phyloP scores from a whole-genome alignment of 2,888 invertebrate genomes.

The Drosophila eohydei region DNA sequence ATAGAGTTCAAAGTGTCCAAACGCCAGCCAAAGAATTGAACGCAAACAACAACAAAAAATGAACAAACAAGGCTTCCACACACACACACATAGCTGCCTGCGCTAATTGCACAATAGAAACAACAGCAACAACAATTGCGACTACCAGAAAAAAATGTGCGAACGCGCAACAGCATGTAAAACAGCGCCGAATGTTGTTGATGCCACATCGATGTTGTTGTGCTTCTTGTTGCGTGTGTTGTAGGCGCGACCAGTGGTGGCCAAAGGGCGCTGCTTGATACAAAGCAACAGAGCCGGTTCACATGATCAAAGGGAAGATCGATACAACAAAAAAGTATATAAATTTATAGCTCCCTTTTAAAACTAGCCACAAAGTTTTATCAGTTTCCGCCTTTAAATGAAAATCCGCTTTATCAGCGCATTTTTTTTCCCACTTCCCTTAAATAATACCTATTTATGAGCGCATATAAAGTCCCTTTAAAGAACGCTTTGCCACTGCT shows the following conservation, averaged over 20 bases:
- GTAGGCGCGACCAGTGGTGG: background rate
- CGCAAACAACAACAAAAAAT: constrained; percentile 16
- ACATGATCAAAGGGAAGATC: background rate
- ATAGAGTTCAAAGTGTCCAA: constrained; percentile 75
- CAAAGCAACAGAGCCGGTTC: background rate
- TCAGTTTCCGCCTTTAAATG: constrained; percentile 6
- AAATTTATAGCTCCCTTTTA: background rate
- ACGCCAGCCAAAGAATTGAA: constrained; percentile 41
- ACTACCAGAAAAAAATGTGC: constrained; percentile 50
- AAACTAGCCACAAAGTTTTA: background rate
- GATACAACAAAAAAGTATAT: too few species aligned
- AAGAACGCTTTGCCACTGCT: constrained; percentile 29
- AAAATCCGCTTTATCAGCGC: constrained; percentile 15
- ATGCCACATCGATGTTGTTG: constrained; percentile 27
- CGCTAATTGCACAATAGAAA: constrained; percentile 73
- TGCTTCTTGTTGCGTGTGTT: constrained; percentile 8
- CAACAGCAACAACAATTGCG: constrained; percentile 35
- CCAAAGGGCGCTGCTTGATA: background rate
- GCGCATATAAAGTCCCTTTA: constrained; percentile 28
- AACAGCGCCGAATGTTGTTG: constrained; percentile 56
- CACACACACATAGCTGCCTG: constrained; percentile 28
- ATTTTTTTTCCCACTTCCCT: background rate
- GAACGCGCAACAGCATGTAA: constrained; percentile 71
- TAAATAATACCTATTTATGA: constrained; percentile 16
- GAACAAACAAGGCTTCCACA: constrained; percentile 39